Evolutionary conservation across 2,888 invertebrate genomes (phyloP).

Genomic region (Ophion ellenae): DNA sequence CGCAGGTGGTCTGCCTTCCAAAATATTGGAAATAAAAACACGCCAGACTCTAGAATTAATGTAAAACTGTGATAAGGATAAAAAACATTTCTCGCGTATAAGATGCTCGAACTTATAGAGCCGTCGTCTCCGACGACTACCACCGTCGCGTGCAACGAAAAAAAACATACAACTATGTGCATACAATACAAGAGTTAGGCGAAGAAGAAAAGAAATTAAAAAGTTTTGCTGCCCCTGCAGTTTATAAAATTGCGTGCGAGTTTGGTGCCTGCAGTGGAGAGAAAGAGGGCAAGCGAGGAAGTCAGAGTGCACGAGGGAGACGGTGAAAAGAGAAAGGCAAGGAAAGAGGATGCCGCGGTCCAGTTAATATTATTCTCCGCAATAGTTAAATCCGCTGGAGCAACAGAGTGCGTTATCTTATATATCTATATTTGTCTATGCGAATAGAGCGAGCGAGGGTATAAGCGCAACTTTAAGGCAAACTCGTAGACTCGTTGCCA

Average conservation of each 20-base stretch:
- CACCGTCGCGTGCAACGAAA: slow-evolving; percentile 7
- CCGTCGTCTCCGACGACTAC: slow-evolving; percentile 34
- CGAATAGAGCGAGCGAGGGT: slow-evolving; percentile 11
- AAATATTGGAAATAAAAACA: neutral
- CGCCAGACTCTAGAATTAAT: slow-evolving; percentile 31
- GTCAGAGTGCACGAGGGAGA: slow-evolving; percentile 4
- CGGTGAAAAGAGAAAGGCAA: neutral
- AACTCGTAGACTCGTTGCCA: slow-evolving; percentile 32
- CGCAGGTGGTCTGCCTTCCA: neutral
- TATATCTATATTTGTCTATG: slow-evolving; percentile 27
- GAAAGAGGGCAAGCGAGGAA: neutral
- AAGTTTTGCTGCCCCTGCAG: slow-evolving; percentile 52
- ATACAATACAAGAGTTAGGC: slow-evolving; percentile 32
- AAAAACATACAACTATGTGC: slow-evolving; percentile 13
- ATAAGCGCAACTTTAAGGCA: slow-evolving; percentile 57
- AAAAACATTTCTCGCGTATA: slow-evolving; percentile 20
- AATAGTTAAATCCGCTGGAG: slow-evolving; percentile 36
- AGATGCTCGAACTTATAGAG: slow-evolving; percentile 29
- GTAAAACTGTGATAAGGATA: slow-evolving; percentile 15
- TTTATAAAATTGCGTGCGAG: slow-evolving; percentile 61
- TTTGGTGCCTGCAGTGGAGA: slow-evolving; percentile 46
- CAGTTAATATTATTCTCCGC: slow-evolving; percentile 64
- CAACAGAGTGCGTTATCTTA: slow-evolving; percentile 34
- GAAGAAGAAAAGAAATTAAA: slow-evolving; percentile 62
- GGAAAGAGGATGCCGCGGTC: slow-evolving; percentile 51